Conservation (phyloP, 2,113 vertebrate genomes). For the Oriolus oriolus region DNA sequence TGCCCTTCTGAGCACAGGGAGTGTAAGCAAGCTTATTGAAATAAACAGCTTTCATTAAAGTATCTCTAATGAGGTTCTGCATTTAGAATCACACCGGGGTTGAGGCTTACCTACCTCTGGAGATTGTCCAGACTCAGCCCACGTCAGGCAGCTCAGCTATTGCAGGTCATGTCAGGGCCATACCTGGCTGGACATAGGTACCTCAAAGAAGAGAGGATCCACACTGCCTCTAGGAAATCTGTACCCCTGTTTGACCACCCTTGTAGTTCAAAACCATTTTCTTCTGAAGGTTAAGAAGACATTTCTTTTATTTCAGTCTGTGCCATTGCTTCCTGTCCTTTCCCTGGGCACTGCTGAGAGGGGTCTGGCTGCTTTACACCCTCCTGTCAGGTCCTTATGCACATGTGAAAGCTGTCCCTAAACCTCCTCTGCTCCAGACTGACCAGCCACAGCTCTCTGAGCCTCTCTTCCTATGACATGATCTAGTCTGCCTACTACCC, state of each 20-base stretch:
- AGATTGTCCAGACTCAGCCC: not conserved
- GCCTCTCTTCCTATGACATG: not conserved
- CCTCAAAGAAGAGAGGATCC: not conserved
- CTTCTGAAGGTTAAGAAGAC: not conserved
- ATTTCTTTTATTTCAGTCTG: not conserved
- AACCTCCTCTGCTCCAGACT: not conserved
- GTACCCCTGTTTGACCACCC: not conserved
- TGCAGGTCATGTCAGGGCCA: not conserved
- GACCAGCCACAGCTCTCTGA: not conserved
- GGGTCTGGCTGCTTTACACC: not conserved
- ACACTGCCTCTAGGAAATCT: not conserved
- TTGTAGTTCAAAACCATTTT: not conserved
- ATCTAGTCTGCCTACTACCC: not conserved
- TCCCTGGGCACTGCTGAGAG: not conserved
- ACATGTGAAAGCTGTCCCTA: not conserved
- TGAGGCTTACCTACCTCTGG: not conserved
- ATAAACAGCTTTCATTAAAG: constrained; percentile 1
- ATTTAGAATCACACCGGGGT: not conserved
- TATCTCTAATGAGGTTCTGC: not conserved
- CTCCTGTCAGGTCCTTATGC: not conserved
- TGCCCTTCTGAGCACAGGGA: not conserved
- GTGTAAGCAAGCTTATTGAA: not conserved
- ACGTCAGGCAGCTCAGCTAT: not conserved
- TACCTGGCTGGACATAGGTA: not conserved
- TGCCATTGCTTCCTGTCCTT: not conserved